These are phyloP conservation scores for Chelonia mydas DNA, from an alignment of 2,797 vertebrate genomes.

Conservation along the genomic window DNA sequence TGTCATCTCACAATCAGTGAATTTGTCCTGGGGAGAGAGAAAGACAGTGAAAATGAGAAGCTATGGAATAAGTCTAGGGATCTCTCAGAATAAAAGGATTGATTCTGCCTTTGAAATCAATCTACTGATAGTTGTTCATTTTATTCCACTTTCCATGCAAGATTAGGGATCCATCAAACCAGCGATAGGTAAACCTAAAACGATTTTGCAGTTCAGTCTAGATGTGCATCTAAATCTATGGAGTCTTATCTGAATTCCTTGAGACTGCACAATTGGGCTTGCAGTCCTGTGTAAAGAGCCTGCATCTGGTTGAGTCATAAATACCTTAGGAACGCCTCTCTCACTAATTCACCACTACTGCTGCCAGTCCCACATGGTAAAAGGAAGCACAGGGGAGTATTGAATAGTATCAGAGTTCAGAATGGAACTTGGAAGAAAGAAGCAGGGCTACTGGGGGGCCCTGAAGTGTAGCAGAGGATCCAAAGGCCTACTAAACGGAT, in stretches of 20 bases:
- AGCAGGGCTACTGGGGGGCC: background rate
- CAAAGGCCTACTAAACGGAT: background rate
- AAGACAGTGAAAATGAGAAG: background rate
- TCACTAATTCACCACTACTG: background rate
- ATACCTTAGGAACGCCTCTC: background rate
- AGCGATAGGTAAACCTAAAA: background rate
- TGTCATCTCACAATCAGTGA: background rate
- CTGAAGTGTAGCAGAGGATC: background rate
- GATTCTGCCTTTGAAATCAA: background rate
- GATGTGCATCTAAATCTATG: background rate
- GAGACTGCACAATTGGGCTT: background rate
- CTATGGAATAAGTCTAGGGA: background rate
- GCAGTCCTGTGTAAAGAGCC: background rate
- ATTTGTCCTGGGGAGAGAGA: background rate
- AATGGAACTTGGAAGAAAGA: background rate
- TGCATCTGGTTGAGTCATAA: background rate
- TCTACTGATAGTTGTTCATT: background rate
- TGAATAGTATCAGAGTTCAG: fast-evolving
- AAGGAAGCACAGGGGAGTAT: fast-evolving
- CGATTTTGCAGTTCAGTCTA: background rate
- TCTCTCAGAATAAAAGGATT: background rate
- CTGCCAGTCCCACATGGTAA: background rate
- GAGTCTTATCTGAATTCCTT: background rate
- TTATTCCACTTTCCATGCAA: background rate
- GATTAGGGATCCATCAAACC: background rate